Base-by-base conservation (phyloP, 2,797 vertebrate species). In the Clarias laeviceps region DNA sequence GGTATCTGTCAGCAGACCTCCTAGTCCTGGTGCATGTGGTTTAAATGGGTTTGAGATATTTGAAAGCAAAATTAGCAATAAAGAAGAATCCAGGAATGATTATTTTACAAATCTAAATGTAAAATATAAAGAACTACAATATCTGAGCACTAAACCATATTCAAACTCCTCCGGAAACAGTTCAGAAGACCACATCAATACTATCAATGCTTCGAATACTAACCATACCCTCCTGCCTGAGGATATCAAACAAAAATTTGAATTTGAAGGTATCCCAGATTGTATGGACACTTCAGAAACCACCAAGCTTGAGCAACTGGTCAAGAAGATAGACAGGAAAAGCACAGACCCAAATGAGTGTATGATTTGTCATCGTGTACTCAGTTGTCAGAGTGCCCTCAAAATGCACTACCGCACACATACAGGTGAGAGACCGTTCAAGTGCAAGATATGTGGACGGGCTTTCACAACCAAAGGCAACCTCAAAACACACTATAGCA, bases 391-490 rank as follows among this genome's bases (percentile, higher is more conserved):
- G 92, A 99, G 98, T 37, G 98, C 98, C 45, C 93, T 99, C 88
- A 99, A 99, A 93, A 99, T 99, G 98, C 98, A 99, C 91, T 99
- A 99, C 89, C 97, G 98, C 85, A 99, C 98, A 2, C 98, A 99
- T 89, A 99, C 98, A 0, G 98, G 98, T 17, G 98, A 99, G 91
- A 95, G 98, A 87, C 98, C 98, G 9, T 99, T 99, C 89, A 99
- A 98, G 89, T 99, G 98, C 91, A 98, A 97, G 94, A 94, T 99
- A 88, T 99, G 98, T 84, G 98, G 98, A 90, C 96, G 98, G 45
- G 98, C 98, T 50, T 99, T 99, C 92, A 99, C 98, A 87, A 99
- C 98, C n/a, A 99, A 99, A 93, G 98, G 98, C 87, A 99, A 99
- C 92, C 96, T 99, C 12, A 99, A 99, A 93, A 99, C 98, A 80